Base-by-base conservation (phyloP, 2,797 vertebrate genomes). In the Acropternis orthonyx region DNA sequence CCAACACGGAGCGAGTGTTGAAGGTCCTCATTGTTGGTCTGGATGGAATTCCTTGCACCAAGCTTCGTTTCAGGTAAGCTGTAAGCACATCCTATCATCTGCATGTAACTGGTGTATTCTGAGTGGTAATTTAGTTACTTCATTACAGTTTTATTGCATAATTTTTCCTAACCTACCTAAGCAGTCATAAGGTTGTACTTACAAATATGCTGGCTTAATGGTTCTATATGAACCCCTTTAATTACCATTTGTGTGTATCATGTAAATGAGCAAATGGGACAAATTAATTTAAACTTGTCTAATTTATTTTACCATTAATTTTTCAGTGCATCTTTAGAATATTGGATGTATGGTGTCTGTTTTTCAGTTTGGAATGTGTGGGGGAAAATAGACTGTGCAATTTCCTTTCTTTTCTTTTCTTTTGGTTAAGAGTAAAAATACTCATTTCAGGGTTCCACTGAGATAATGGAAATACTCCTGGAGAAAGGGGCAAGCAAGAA, bases 41-140 rank as follows among this genome's bases (percentile, higher is more conserved):
- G 98, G 98, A 62, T 99, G 99, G 99, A 99, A 98, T 92, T 98
- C 99, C 91, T 98, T 99, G 52, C 99, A 99, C 91, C 98, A 99
- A 93, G 99, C 99, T 93, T 98, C 98, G 87, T 99, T 99, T 95
- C 98, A 98, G 99, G 99, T 99, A 97, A 96, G n/a, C 41, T 96
- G 43, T 89, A 79, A 91, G 81, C 81, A 75, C 89, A 73, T 94
- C 23, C 10, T 95, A 43, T 89, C 17, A 90, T 88, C 95, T 92
- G 66, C 26, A 15, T 93, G 78, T 94, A 93, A 93, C 94, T 93
- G 85, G 10, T 96, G 43, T 96, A 18, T 89, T 94, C 95, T 90
- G 73, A 90, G 79, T 82, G 89, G 84, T 66, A 89, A 58, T 85
- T 79, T 79, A 8, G 79, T 32, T 52, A 27, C 49, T 88, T 94